Evolutionary conservation across 2,113 vertebrate genomes (phyloP).

Genomic region (Corynorhinus townsendii): DNA sequence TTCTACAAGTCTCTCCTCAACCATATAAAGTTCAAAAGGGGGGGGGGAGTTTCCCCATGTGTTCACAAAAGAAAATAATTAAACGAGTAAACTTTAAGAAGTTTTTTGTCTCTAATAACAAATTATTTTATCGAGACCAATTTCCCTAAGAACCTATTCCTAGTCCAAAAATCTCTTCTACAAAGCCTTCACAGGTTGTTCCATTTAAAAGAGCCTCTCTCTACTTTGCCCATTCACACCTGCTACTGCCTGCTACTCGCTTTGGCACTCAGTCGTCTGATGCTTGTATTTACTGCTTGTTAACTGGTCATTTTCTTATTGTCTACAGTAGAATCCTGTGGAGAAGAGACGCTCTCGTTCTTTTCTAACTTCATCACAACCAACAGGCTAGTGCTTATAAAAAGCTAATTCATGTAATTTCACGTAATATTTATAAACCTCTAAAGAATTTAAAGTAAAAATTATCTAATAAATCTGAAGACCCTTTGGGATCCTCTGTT

Average conservation of each 20-base stretch:
- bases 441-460: background rate
- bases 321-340: background rate
- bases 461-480: background rate
- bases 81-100: background rate
- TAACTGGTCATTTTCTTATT: background rate
- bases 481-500: background rate
- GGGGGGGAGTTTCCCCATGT: background rate
- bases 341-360: background rate
- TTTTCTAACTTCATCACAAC: background rate
- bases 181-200: background rate
- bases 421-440: background rate
- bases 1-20: background rate
- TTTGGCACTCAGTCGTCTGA: background rate
- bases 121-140: background rate
- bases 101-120: background rate
- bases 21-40: background rate
- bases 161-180: background rate
- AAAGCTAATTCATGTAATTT: background rate
- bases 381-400: background rate
- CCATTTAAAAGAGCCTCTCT: background rate
- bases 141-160: background rate
- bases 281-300: background rate
- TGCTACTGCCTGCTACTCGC: background rate
- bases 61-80: background rate
- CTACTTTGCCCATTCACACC: background rate